phyloP scores from a whole-genome alignment of 1,140 invertebrate genomes.

The Drosophila novamexicana region DNA sequence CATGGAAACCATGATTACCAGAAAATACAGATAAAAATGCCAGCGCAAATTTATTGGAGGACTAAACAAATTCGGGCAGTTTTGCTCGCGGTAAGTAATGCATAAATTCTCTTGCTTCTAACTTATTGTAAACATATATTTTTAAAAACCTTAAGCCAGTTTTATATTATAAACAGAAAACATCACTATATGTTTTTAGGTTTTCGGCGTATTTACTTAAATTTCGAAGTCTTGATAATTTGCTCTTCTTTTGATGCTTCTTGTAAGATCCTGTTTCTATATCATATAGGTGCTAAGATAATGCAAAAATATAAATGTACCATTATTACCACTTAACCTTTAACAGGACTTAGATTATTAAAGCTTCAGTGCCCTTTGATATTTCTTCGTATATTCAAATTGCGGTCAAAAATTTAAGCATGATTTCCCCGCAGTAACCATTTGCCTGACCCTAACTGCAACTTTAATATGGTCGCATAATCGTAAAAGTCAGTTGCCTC shows the following conservation, averaged over 20 bases:
- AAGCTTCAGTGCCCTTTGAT: background rate
- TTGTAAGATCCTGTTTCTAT: too few species aligned
- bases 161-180: too few species aligned
- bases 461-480: conserved; percentile 36
- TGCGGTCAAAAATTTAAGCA: conserved; percentile 5
- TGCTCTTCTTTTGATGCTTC: too few species aligned
- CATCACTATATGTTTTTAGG: too few species aligned
- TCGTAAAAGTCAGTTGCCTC: conserved; percentile 31
- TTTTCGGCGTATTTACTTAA: too few species aligned
- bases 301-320: too few species aligned
- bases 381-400: background rate
- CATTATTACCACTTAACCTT: too few species aligned
- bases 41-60: conserved; percentile 60
- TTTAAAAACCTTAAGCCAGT: too few species aligned
- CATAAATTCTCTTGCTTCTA: background rate
- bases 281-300: too few species aligned
- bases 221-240: too few species aligned
- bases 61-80: conserved; percentile 61
- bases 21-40: conserved; percentile 80
- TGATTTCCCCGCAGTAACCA: conserved; percentile 6
- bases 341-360: too few species aligned
- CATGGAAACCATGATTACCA: conserved; percentile 75
- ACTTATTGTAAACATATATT: background rate
- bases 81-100: conserved; percentile 72
- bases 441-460: conserved; percentile 3